phyloP scores from a whole-genome alignment of 1,140 invertebrate species.

The Brachionus plicatilis region DNA sequence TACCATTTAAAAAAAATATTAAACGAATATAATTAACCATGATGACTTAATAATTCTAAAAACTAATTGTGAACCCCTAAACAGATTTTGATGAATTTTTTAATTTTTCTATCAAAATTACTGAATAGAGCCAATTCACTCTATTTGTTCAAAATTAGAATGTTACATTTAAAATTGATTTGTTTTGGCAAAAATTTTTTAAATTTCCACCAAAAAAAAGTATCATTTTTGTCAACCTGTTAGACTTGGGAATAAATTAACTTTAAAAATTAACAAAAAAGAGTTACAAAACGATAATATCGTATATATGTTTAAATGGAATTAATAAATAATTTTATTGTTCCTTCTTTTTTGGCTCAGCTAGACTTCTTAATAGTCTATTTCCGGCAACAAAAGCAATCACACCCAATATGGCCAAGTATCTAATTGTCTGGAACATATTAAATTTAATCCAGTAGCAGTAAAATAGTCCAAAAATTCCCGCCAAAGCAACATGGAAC shows the following conservation, averaged over 20 bases:
- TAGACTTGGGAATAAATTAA: not conserved
- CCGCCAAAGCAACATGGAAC: slow-evolving; percentile 77
- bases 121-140: not conserved
- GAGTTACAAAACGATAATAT: slow-evolving; percentile 15
- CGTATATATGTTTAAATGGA: not conserved
- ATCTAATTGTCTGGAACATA: slow-evolving; percentile 92
- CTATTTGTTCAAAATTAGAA: not conserved
- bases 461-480: slow-evolving; percentile 77
- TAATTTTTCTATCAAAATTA: not conserved
- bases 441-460: slow-evolving; percentile 83
- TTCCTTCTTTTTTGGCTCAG: slow-evolving; percentile 1
- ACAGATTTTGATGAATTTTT: not conserved
- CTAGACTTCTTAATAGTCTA: slow-evolving; percentile 58
- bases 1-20: not conserved
- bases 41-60: not conserved
- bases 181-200: not conserved
- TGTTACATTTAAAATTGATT: not conserved
- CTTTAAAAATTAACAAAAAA: slow-evolving; percentile 15
- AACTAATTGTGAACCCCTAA: not conserved
- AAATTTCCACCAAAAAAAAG: not conserved
- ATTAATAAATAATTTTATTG: slow-evolving; percentile 28
- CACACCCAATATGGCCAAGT: slow-evolving; percentile 72
- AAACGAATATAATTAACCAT: not conserved
- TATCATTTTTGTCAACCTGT: not conserved
- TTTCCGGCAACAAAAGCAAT: slow-evolving; percentile 89